Base-by-base conservation (phyloP, 2,888 invertebrate species). In the Gnatocerus cornutus region DNA sequence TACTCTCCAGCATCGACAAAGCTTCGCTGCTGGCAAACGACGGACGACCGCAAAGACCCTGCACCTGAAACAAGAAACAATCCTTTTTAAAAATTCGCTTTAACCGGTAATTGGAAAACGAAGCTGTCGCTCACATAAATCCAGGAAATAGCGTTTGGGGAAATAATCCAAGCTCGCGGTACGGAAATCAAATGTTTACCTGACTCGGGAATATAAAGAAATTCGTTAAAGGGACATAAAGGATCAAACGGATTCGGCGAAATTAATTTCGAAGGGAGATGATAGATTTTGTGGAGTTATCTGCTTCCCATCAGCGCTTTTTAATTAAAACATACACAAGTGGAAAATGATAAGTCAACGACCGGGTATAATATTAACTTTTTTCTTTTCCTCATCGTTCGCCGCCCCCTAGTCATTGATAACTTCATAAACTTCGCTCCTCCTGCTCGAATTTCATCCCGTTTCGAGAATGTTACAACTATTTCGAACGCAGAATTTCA, bases 1-100 rank as follows among this genome's bases (percentile, higher is more conserved):
- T 79, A 33, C 71, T 76, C 41, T 80, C 78, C 10, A 72, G 69
- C 14, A 76, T 73, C 37, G 76, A 69, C 2, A 79, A 77, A 56
- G 80, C 79, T 56, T 80, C 77, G 50, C 77, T 78, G 56, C 79
- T 76, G 13, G 81, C 78, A 68, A 83, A 81, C 65, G 82, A 81
- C 3, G 83, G 80, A 9, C 80, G 73, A 10, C 89, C 88, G 78
- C 89, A 88, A 48, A 86, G 85, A 77, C 87, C 85, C 80, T 88
- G 87, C 68, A 89, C 88, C 89, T 89, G 82, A 16, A 79, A 80
- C 39, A 66, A 62, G 50, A 56, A 39, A 12, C 39, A 58, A 21
- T 21, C 43, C 12, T 12, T 13, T 41, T 2, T 1, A 13, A 41
- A 4, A n/a, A 10, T 4, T 30, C 50, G 30, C 16, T 29, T n/a